phyloP scores from a whole-genome alignment of 2,113 vertebrate species.

The Hippocampus abdominalis region DNA sequence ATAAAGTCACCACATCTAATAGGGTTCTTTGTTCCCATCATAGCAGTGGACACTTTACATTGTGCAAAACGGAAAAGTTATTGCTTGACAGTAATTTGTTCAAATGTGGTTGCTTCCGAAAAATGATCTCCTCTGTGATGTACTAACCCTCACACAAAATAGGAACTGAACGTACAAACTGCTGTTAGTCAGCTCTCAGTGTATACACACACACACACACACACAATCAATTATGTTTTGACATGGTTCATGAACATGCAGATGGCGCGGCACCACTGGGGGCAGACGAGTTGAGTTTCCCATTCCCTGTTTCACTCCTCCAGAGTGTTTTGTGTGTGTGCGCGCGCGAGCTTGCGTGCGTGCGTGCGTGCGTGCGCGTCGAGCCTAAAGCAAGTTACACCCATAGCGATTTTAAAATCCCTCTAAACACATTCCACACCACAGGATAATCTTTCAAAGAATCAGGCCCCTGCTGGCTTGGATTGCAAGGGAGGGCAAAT shows the following conservation, averaged over 20 bases:
- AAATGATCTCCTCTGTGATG: too few relatives aligned
- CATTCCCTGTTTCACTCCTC: constrained; percentile 7
- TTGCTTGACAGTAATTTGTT: too few relatives aligned
- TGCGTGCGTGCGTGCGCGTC: background rate
- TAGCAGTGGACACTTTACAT: too few relatives aligned
- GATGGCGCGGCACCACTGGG: constrained; percentile 66
- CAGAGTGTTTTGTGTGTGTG: background rate
- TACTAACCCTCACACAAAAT: constrained; percentile 34
- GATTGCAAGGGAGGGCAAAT: background rate
- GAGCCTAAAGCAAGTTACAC: background rate
- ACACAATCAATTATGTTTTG: constrained; percentile 54
- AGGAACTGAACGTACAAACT: background rate
- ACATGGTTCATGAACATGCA: constrained; percentile 60
- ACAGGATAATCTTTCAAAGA: background rate
- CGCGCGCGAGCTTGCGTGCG: constrained; percentile 10
- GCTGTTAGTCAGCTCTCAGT: background rate
- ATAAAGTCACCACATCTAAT: too few relatives aligned
- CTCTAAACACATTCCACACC: background rate
- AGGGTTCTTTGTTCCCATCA: too few relatives aligned
- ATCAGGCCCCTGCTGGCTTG: background rate
- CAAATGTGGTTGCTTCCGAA: too few relatives aligned
- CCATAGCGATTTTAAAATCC: background rate
- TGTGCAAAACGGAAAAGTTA: too few relatives aligned
- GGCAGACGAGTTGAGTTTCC: constrained; percentile 18
- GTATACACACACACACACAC: constrained; percentile 15